phyloP scores from a whole-genome alignment of 2,113 vertebrate genomes.

The Ceyx cyanopectus region DNA sequence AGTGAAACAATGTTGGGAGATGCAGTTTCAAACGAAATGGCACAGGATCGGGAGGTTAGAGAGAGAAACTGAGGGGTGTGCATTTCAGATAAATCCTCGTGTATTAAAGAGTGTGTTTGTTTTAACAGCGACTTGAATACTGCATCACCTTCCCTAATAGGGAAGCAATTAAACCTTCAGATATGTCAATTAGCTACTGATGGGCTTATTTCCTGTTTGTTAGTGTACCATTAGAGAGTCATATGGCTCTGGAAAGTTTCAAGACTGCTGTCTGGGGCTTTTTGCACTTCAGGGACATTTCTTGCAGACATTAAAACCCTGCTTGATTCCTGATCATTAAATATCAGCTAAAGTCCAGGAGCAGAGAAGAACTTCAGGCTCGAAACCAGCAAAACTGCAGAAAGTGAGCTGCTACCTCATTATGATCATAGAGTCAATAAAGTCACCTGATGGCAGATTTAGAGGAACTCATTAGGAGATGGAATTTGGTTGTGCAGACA shows the following conservation, averaged over 20 bases:
- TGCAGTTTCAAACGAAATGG: neutral
- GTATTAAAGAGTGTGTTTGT: constrained; percentile 41
- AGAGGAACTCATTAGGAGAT: constrained; percentile 79
- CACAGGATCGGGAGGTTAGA: neutral
- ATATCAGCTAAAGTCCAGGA: constrained; percentile 49
- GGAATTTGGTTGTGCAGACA: constrained; percentile 71
- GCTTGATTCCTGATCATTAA: constrained; percentile 70
- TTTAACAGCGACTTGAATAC: constrained; percentile 57
- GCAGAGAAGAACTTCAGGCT: neutral
- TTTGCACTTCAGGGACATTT: constrained; percentile 50
- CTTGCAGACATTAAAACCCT: constrained; percentile 62
- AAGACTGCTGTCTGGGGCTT: constrained; percentile 31
- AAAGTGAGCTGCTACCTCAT: constrained; percentile 77
- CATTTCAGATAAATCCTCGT: constrained; percentile 57
- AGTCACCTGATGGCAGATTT: constrained; percentile 83
- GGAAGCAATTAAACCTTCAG: constrained; percentile 77
- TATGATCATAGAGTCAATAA: constrained; percentile 81
- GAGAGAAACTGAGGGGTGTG: neutral
- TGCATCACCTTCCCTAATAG: constrained; percentile 73
- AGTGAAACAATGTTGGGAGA: neutral
- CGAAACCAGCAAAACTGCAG: constrained; percentile 50
- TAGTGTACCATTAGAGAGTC: constrained; percentile 59
- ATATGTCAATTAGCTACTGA: constrained; percentile 73
- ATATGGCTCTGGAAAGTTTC: constrained; percentile 71
- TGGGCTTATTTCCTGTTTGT: constrained; percentile 72